phyloP scores from a whole-genome alignment of 2,113 vertebrate species.

The Nipponia nippon region DNA sequence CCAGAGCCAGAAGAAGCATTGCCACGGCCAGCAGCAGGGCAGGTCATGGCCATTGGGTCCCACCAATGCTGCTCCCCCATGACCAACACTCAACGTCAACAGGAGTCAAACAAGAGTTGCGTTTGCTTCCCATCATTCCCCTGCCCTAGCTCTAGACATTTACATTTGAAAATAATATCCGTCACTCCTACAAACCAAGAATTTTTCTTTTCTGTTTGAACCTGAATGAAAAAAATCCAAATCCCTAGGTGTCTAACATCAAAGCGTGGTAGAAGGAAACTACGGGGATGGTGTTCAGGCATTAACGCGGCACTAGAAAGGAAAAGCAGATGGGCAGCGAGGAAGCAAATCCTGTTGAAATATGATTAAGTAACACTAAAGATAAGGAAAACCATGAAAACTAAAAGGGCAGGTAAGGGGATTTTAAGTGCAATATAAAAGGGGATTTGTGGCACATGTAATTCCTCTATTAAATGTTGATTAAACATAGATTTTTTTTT shows the following conservation, averaged over 20 bases:
- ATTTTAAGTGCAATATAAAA: slow-evolving; percentile 14
- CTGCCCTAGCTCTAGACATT: background rate
- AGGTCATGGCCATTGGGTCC: background rate
- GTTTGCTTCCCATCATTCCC: fast-evolving
- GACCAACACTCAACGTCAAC: background rate
- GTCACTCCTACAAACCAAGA: background rate
- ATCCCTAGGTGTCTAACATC: background rate
- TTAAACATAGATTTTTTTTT: background rate
- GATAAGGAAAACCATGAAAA: slow-evolving; percentile 16
- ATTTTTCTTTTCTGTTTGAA: background rate
- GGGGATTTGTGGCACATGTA: background rate
- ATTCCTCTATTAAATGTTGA: slow-evolving; percentile 9
- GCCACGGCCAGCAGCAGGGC: background rate
- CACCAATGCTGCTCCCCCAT: background rate
- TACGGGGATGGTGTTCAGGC: background rate
- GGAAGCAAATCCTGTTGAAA: slow-evolving; percentile 22
- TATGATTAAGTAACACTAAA: background rate
- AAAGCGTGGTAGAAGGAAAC: background rate
- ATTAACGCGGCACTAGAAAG: background rate
- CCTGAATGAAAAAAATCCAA: background rate
- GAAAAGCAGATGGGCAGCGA: background rate
- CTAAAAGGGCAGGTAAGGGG: background rate
- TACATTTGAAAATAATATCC: background rate
- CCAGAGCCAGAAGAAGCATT: background rate
- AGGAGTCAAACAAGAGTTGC: background rate